Percentiles rank a stretch among this genome's conserved stretches.
phyloP scores from a whole-genome alignment of 1,140 invertebrate species.

The Doryteuthis pealeii region DNA sequence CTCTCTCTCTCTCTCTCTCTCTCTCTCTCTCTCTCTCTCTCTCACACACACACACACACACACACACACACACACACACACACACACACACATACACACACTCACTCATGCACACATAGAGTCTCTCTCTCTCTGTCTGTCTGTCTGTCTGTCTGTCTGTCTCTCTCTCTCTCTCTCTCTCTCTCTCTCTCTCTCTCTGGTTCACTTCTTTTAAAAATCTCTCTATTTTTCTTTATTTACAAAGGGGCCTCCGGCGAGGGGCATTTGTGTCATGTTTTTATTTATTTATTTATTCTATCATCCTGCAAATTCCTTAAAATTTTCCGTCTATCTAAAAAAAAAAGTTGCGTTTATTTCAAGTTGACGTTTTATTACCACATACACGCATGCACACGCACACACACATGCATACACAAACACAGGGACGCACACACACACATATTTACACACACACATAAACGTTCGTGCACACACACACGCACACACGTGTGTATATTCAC shows the following conservation, averaged over 20 bases:
- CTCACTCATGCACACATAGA: too few relatives aligned
- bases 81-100: too few relatives aligned
- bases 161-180: slow-evolving; percentile 11
- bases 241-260: too few relatives aligned
- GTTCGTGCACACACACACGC: too few relatives aligned
- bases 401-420: neutral
- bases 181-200: slow-evolving; percentile 1
- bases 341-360: too few relatives aligned
- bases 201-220: neutral
- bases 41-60: neutral
- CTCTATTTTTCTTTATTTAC: too few relatives aligned
- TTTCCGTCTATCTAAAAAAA: too few relatives aligned
- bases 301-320: too few relatives aligned
- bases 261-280: too few relatives aligned
- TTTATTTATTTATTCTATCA: too few relatives aligned
- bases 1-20: slow-evolving; percentile 8
- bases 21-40: slow-evolving; percentile 8
- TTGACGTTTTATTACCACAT: neutral
- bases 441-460: too few relatives aligned
- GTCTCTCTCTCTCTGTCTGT: slow-evolving; percentile 1
- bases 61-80: too few relatives aligned
- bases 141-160: neutral
- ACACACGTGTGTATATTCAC: neutral
- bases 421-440: neutral
- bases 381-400: neutral